A percentile compares a stretch with the other conserved stretches of the same genome.
Evolutionary conservation across 2,888 invertebrate species (phyloP).

Genomic region (Stomorhina lunata): DNA sequence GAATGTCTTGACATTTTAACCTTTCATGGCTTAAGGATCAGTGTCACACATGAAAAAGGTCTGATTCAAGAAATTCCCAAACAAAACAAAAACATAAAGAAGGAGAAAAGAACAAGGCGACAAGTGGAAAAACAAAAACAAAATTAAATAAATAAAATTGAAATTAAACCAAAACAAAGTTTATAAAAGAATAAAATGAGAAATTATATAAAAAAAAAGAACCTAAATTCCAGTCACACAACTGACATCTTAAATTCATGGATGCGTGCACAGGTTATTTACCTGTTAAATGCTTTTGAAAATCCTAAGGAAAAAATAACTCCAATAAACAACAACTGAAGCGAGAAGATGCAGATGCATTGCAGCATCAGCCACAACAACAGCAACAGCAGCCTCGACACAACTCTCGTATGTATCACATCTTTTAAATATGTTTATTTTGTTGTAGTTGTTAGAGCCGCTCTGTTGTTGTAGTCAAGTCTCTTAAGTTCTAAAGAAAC

Average conservation of each 20-base stretch:
- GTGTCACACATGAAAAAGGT: constrained; percentile 51
- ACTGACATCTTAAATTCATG: constrained; percentile 65
- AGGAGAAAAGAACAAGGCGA: constrained; percentile 37
- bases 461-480: not conserved
- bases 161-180: not conserved
- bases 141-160: not conserved
- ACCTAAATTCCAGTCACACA: constrained; percentile 60
- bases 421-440: constrained; percentile 51
- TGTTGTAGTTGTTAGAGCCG: constrained; percentile 12
- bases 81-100: not conserved
- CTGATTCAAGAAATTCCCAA: constrained; percentile 20
- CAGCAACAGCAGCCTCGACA: not conserved
- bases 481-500: constrained; percentile 54
- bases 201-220: not conserved
- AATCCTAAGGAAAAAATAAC: constrained; percentile 8
- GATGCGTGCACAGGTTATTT: constrained; percentile 66
- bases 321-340: not conserved
- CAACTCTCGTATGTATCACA: not conserved
- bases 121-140: constrained; percentile 46
- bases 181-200: not conserved
- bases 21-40: constrained; percentile 58
- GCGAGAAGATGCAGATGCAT: constrained; percentile 54
- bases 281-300: constrained; percentile 57
- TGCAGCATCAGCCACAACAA: constrained; percentile 23
- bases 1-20: constrained; percentile 60